Evolutionary conservation across 30 jellyfish, hydroid and myxozoan species (phyloP).

Genomic region (Hydra vulgaris): DNA sequence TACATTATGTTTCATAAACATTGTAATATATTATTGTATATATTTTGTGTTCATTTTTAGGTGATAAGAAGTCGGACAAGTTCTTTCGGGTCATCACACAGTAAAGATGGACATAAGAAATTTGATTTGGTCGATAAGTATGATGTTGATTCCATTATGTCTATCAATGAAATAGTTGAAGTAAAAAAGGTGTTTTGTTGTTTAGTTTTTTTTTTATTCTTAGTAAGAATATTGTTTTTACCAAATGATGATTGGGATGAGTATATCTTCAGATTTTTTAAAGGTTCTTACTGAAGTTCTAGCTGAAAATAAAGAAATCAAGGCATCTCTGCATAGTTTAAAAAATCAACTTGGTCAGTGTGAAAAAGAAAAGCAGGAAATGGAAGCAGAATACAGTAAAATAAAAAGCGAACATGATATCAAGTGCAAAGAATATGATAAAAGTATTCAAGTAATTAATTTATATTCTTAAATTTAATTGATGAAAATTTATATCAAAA

Average conservation of each 20-base stretch:
- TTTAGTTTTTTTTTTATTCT: too few relatives aligned
- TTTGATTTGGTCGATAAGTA: neutral
- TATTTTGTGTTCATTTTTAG: neutral
- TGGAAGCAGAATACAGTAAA: neutral
- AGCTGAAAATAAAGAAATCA: neutral
- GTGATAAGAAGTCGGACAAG: constrained; percentile 11
- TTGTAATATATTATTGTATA: too few relatives aligned
- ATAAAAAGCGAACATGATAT: neutral
- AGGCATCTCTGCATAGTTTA: neutral
- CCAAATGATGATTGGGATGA: too few relatives aligned
- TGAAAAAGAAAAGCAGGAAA: neutral
- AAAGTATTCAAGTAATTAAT: neutral
- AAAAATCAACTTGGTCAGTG: neutral
- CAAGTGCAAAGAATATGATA: neutral
- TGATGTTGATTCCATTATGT: neutral
- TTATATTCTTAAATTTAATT: too few relatives aligned
- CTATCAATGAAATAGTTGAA: neutral
- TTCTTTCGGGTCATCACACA: constrained; percentile 10
- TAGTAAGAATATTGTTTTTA: neutral
- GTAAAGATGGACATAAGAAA: neutral
- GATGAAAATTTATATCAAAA: too few relatives aligned
- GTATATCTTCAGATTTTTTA: neutral
- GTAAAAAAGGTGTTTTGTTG: neutral
- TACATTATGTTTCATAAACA: too few relatives aligned
- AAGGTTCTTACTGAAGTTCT: neutral